Base-by-base conservation (phyloP, 2,113 vertebrate genomes). In the Pavo muticus region DNA sequence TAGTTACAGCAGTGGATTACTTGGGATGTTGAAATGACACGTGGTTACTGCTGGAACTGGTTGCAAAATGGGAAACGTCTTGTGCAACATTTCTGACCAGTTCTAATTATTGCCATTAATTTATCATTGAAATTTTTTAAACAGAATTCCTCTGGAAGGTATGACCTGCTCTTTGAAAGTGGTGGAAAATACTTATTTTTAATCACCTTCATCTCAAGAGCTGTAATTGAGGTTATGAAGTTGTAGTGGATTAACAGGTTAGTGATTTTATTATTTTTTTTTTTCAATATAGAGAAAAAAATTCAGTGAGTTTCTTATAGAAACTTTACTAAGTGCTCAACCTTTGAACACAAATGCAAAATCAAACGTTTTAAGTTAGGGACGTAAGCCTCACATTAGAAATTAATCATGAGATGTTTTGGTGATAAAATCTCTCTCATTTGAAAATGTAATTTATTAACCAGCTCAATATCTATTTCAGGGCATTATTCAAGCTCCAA, bases 361-460 rank as follows among this genome's bases (percentile, higher is more conserved):
- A 94, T 94, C 94, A 84, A 95, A 92, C 92, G 84, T 96, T 95
- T 97, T 94, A 96, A 97, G 69, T 94, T 77, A 73, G 25, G 96
- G 80, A 87, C 88, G 72, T 95, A 88, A 96, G 92, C 97, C 92
- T 97, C 95, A 90, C 77, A 97, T 94, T 77, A 97, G 93, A 97
- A 97, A 96, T 97, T 97, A 97, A 97, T 97, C 80, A 77, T 95
- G 93, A 97, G 90, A 92, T 97, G 91, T 96, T 98, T 96, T 96
- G 95, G 94, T 95, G 95, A 97, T 97, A 93, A 95, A 82, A 97
- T 98, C 97, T 82, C 96, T 84, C 96, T 97, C 96, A 97, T 97
- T 97, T 97, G 91, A 97, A 97, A 98, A 96, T 93, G 87, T 97
- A 97, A 97, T 96, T 96, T 96, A 94, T 97, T 97, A 96, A 93